Base-by-base conservation (phyloP, 2,113 vertebrate species). In the Esox niger region DNA sequence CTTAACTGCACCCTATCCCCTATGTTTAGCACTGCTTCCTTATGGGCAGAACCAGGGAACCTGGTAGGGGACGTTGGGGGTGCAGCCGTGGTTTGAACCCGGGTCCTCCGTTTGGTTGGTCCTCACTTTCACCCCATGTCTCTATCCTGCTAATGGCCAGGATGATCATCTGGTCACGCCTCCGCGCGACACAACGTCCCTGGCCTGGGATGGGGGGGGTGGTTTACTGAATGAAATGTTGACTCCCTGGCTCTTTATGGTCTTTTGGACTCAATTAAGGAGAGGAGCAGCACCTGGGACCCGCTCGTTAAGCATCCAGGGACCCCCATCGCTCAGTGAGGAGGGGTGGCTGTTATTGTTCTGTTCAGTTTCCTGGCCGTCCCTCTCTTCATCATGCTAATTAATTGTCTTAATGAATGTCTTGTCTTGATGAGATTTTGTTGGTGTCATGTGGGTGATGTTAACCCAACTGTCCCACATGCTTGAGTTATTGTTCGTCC, bases 201-300 rank as follows among this genome's bases (percentile, higher is more conserved):
- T 57, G 46, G 27, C 55, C 23, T 7, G 2, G 58, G 17, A 8
- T 6, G 31, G 58, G 31, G 15, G 72, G 78, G 83, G 81, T 83
- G 83, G 84, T 85, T 82, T 78, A 78, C 74, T 85, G 85, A 84
- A 77, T 79, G 81, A 88, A 85, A 75, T 35, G 67, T 69, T 77
- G 73, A 55, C 77, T 75, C 52, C 75, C 52, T 66, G 32, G 30
- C 68, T 79, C 67, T 83, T 84, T 55, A 72, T 78, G 83, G 69
- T 78, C 60, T 76, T 63, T 10, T 20, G 71, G 76, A 87, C 79
- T 88, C 87, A 87, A 88, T 86, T 84, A 86, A 86, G 74, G 64
- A 77, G 71, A 79, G 63, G 77, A 75, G 73, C 58, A 56, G 78
- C 86, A 88, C 85, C 86, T 88, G 86, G 69, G 84, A 68, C 84